Base-by-base conservation (phyloP, 1,140 invertebrate genomes). In the Spodoptera litura region DNA sequence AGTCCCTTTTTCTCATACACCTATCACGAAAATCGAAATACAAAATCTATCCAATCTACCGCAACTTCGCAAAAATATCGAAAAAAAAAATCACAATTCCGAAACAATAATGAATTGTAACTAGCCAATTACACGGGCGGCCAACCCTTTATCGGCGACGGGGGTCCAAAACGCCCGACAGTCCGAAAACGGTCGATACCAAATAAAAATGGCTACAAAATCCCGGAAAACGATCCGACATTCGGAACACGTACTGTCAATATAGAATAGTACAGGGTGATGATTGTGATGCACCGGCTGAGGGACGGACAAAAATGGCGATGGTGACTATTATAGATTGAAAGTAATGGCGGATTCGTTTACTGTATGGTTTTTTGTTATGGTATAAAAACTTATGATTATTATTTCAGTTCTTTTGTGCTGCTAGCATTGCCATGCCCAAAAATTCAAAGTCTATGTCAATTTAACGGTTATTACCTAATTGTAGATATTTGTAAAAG, bases 141-240 rank as follows among this genome's bases (percentile, higher is more conserved):
- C 78, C 89, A 93, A 94, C 93, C 93, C 93, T 94, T 94, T 91
- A 87, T 84, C 64, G 73, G 81, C 81, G 78, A 20, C 82, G 85
- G 87, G 86, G 91, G 91, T 88, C 86, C 82, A 49, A 53, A 61
- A 77, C 81, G 78, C 83, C 82, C 79, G 76, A 89, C 51, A 53
- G 66, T 27, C 66, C 66, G 66, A 70, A 70, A 70, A 70, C 66
- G 66, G 49, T 91, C 91, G 88, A 91, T 92, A 82, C 88, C 82
- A 82, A 91, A 94, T 94, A 94, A 94, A 94, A 94, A 93, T 91
- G 88, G 83, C 89, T 89, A 82, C 89, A 84, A 93, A 92, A 92
- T 92, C 88, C 89, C 85, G 91, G 90, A 90, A 89, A 94, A 85
- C 84, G 87, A 84, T 90, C 83, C 78, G 35, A 80, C 59, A 94